Evolutionary conservation across 2,797 vertebrate genomes (phyloP), one percentile per base, ranked within the genome.

Genomic region (Astyanax mexicanus): DNA sequence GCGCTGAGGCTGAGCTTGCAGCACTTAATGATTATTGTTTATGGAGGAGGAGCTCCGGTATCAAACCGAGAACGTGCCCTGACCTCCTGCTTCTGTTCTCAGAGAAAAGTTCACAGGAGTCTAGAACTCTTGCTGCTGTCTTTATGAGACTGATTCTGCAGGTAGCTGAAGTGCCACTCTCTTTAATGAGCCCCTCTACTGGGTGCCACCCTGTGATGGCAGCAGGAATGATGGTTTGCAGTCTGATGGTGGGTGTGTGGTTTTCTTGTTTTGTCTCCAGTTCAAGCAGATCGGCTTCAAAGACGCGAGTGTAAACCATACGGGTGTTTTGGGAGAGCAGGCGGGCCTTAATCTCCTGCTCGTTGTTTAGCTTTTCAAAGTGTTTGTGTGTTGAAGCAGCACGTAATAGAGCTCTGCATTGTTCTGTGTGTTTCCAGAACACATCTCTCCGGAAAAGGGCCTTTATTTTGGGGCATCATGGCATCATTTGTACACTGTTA

Each of bases 211-310:
- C 40, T 19, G 23, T 37, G 40, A 54, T 47, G 11, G 32, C 45
- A 44, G 21, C 23, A 19, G 13, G 32, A 51, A 44, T 42, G 57
- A 17, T 52, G 37, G 69, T 21, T 54, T 69, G 54, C 54, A 42
- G 57, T 69, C 65, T 57, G 70, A 37, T 25, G 51, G 27, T 55
- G 72, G 74, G 58, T 37, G 29, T 60, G 69, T 44, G 68, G 44
- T 37, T 60, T 51, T 55, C 35, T 75, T 80, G 77, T 81, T 78
- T 75, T 72, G 83, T 45, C 72, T 81, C 15, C 68, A 72, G 29
- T 72, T 80, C 75, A 80, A 81, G 68, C 55, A n/a, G 75, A 75
- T 78, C 68, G 29, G 15, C 71, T 80, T 84, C 52, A 81, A 80
- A 81, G 74, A 32, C 25, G 13, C 45, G n/a, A 11, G 15, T 6